Evolutionary conservation across 2,797 vertebrate genomes (phyloP).

Genomic region (Gambusia yucatana): DNA sequence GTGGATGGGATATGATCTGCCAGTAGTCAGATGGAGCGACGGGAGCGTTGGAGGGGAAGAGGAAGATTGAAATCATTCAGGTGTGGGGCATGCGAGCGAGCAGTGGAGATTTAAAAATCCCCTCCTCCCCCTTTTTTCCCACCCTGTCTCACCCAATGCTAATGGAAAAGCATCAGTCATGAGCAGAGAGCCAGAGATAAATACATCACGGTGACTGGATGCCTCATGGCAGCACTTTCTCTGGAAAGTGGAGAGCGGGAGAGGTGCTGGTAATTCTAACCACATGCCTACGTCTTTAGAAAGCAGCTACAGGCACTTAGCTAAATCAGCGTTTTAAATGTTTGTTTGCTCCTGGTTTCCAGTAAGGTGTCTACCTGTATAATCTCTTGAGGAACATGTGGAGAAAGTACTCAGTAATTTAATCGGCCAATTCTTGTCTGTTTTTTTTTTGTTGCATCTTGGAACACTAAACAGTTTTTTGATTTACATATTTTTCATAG

Average conservation of each 20-base stretch:
- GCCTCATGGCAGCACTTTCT: conserved; percentile 46
- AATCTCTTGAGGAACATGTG: not conserved
- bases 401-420: not conserved
- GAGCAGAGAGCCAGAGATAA: conserved; percentile 63
- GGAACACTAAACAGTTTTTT: not conserved
- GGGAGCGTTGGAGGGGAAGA: conserved; percentile 21
- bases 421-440: not conserved
- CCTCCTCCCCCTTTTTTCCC: not conserved
- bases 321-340: conserved; percentile 3
- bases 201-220: conserved; percentile 61
- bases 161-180: conserved; percentile 75
- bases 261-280: conserved; percentile 27
- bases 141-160: conserved; percentile 48
- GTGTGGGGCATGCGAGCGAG: conserved; percentile 53
- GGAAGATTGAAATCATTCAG: conserved; percentile 60
- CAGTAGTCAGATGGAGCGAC: conserved; percentile 35
- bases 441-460: not conserved
- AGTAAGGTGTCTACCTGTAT: not conserved
- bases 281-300: conserved; percentile 21
- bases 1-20: conserved; percentile 53
- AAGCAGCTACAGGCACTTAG: conserved; percentile 12
- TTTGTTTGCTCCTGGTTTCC: conserved; percentile 3
- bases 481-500: not conserved
- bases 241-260: conserved; percentile 11
- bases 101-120: conserved; percentile 61